Base-by-base conservation (phyloP, 2,113 vertebrate species). In the Peucedramus taeniatus region DNA sequence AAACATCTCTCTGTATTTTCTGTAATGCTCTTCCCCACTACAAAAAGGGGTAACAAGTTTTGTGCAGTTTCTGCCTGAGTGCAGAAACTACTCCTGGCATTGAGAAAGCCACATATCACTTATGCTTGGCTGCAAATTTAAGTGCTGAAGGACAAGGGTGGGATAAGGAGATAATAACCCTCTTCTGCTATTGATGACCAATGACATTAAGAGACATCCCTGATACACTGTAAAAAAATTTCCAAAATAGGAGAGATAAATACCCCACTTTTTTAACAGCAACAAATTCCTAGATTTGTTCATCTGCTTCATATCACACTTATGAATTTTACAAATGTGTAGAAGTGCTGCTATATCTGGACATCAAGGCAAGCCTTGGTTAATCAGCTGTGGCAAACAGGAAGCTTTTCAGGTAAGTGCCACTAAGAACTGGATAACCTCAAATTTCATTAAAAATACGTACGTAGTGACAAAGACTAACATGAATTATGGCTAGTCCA, bases 401-500 rank as follows among this genome's bases (percentile, higher is more conserved):
- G 40, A 77, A 93, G 56, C 33, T 83, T 93, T 86, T 40, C 51
- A 88, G 54, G 0, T 74, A 81, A 88, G 47, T 33, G 27, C 39
- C 64, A 83, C 74, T 80, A 91, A 47, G 45, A 85, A 75, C 24
- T 27, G 16, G 37, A 82, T 57, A 91, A 66, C 35, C 19, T 82
- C 51, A 66, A 33, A 75, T 66, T 81, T 64, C 68, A 78, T 86
- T 83, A 90, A 88, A 91, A 94, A 86, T 60, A 75, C 30, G 89
- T 6, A 33, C 37, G 54, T 47, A 70, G 47, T 40, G 35, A 74
- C 35, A 11, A 24, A 45, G 1, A 3, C 70, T 80, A 76, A 87
- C 1, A 7, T 27, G 44, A 77, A 37, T 39, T 72, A 47, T 3
- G 10, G 37, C 53, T 76, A 49, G 30, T 39, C 61, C 1, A 0